Percentiles rank a stretch among this genome's conserved stretches.
These are phyloP conservation scores for Myzus persicae DNA, from an alignment of 1,140 invertebrate genomes.

Conservation along the genomic window DNA sequence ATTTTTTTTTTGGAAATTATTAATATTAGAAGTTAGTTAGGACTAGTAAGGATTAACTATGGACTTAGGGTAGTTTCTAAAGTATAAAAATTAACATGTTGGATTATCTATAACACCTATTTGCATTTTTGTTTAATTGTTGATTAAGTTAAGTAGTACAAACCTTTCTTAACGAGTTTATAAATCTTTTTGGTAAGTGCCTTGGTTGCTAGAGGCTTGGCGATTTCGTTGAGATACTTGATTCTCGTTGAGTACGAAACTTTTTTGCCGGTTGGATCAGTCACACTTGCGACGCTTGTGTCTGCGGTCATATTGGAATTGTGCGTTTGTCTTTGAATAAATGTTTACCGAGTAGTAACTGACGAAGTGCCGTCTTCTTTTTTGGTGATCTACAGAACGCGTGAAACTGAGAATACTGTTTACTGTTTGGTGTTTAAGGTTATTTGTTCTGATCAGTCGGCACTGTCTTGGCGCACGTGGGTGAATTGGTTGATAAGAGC, in stretches of 20 bases:
- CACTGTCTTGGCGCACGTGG: background rate
- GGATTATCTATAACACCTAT: no score
- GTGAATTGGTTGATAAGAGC: background rate
- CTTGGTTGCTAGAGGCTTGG: slow-evolving; percentile 90
- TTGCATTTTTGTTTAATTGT: background rate
- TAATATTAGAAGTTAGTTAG: no score
- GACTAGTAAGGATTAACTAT: no score
- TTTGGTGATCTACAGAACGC: no score
- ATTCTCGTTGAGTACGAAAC: slow-evolving; percentile 76
- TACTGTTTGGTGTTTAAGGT: background rate
- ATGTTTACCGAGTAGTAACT: no score
- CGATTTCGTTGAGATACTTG: slow-evolving; percentile 80
- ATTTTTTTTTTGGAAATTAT: no score
- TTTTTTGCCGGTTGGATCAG: slow-evolving; percentile 58
- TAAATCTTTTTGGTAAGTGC: slow-evolving; percentile 92
- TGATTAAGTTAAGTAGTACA: background rate
- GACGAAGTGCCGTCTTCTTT: no score
- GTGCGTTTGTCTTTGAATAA: background rate
- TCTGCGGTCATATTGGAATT: slow-evolving; percentile 29
- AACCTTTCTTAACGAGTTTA: slow-evolving; percentile 93
- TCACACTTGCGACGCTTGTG: background rate
- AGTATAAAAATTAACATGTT: no score
- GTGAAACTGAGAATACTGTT: no score
- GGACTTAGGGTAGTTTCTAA: no score
- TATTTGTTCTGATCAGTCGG: background rate